A percentile compares a stretch with the other conserved stretches of the same genome.
phyloP scores from a whole-genome alignment of 2,888 invertebrate genomes.

The Rhorus exstirpatorius region DNA sequence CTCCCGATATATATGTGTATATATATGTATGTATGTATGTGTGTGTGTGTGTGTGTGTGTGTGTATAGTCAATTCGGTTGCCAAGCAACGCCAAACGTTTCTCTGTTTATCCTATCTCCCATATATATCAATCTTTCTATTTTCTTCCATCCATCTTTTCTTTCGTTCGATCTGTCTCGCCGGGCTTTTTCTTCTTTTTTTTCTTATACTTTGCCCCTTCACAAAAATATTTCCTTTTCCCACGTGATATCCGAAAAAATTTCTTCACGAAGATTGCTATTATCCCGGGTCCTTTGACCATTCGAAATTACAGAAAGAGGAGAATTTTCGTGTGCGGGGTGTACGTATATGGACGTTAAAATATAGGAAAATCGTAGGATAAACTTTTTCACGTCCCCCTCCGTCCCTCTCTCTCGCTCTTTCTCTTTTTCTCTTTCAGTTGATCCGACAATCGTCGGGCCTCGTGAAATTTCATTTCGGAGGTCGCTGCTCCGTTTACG shows the following conservation, averaged over 20 bases:
- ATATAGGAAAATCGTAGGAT: slow-evolving; percentile 46
- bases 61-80: slow-evolving; percentile 74
- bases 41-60: no score
- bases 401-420: not conserved
- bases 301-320: no score
- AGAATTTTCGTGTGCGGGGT: no score
- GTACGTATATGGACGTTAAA: no score
- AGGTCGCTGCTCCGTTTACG: slow-evolving; percentile 67
- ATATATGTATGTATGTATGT: slow-evolving; percentile 6
- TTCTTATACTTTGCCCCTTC: not conserved
- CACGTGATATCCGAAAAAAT: slow-evolving; percentile 1
- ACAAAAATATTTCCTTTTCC: not conserved
- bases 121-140: not conserved
- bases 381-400: slow-evolving; percentile 41
- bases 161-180: not conserved
- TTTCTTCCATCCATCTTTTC: not conserved
- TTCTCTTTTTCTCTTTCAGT: slow-evolving; percentile 2
- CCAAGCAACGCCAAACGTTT: slow-evolving; percentile 79
- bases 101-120: slow-evolving; percentile 31
- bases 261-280: not conserved
- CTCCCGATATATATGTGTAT: slow-evolving; percentile 19
- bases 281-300: not conserved
- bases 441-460: not conserved
- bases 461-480: slow-evolving; percentile 65
- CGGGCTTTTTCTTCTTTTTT: not conserved